Evolutionary conservation across 2,113 vertebrate genomes (phyloP), one percentile per base, ranked within the genome.

Genomic region (Muntiacus reevesi): DNA sequence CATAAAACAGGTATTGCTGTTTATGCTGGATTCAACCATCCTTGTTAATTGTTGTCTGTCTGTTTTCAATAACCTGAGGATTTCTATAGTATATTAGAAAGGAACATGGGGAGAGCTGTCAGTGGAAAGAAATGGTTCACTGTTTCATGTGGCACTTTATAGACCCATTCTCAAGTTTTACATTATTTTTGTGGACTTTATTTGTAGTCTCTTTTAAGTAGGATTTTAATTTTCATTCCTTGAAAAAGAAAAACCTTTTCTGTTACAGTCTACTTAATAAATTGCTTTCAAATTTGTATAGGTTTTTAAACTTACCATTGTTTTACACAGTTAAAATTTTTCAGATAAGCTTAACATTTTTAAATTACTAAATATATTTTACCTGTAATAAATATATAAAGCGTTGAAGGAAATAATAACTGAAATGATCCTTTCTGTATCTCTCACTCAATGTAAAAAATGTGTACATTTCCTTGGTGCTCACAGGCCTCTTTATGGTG

Each of bases 1-100:
- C 81, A 93, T 98, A 6, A 99, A 99, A 94, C 99, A 99, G 99
- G 99, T 99, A 99, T 50, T 96, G 83, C 74, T 94, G 1, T 93
- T 98, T 28, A 33, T 84, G 93, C 13, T 57, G 16, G 30, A 84
- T 67, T 89, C 6, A 8, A 8, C 76, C 4, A 3, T 57, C 40
- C 64, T 89, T 84, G n/a, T 27, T 27, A 16, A 45, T 93, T 87
- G 2, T 67, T 86, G n/a, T 85, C 50, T 86, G 45, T 84, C 76
- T 96, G 84, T 91, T 76, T 96, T 92, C 81, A 92, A n/a, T 90
- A 60, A 92, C 52, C 13, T 7, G n/a, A 52, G 30, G 28, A n/a
- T 81, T 96, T 86, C 85, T 86, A 1, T 55, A 45, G 55, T 81
- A 14, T 55, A 13, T 92, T 91, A 86, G 71, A 95, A 95, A 92